Percentiles rank a stretch among this genome's conserved stretches.
Evolutionary conservation across 2,797 vertebrate species (phyloP).

Genomic region (Pseudocheirus occidentalis): DNA sequence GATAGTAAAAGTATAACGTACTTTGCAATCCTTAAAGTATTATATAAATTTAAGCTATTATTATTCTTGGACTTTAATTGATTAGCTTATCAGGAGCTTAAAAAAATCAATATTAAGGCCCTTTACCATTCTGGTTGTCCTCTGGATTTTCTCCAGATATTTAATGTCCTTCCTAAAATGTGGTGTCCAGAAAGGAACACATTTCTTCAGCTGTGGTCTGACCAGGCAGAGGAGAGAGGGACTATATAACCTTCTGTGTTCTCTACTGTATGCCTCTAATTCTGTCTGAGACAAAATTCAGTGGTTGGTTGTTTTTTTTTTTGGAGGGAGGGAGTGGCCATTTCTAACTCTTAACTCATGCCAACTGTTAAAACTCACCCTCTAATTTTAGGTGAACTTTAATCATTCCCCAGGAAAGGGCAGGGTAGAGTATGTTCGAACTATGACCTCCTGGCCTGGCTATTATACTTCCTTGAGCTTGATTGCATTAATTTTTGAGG

Average conservation of each 20-base stretch:
- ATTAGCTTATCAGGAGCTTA: not conserved
- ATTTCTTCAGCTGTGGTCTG: not conserved
- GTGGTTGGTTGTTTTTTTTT: not conserved
- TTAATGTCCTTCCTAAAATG: not conserved
- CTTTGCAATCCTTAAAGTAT: not conserved
- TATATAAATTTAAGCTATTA: not conserved
- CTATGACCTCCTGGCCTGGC: not conserved
- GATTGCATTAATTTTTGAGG: too few relatives aligned
- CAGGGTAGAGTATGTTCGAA: not conserved
- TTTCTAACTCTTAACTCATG: not conserved
- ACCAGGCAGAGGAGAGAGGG: not conserved
- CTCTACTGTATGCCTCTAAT: not conserved
- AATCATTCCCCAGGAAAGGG: not conserved
- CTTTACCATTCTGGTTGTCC: not conserved
- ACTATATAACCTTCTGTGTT: not conserved
- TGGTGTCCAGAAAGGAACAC: not conserved
- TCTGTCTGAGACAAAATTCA: not conserved
- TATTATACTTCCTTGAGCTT: not conserved
- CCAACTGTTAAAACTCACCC: not conserved
- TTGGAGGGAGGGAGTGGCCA: not conserved
- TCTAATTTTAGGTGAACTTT: not conserved
- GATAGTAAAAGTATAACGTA: not conserved
- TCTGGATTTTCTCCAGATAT: not conserved
- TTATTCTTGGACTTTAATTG: not conserved
- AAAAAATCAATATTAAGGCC: not conserved